These are phyloP conservation scores for Pyrgus malvae DNA, from an alignment of 2,888 invertebrate genomes.

Conservation along the genomic window DNA sequence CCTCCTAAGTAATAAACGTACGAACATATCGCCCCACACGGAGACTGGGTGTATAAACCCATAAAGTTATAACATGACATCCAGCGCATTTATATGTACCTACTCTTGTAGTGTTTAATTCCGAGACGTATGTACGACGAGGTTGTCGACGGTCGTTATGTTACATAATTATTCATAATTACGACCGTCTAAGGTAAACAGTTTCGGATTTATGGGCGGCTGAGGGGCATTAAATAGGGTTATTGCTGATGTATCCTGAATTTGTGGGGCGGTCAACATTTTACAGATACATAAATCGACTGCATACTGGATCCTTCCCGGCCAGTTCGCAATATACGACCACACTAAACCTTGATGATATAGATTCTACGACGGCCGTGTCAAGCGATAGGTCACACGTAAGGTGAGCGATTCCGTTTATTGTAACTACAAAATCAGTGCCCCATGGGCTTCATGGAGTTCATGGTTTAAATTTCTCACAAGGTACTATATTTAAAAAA, in stretches of 20 bases:
- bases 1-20: background rate
- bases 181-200: constrained; percentile 64
- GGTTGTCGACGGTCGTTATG: constrained; percentile 60
- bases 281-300: constrained; percentile 19
- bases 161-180: constrained; percentile 70
- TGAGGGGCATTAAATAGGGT: constrained; percentile 42
- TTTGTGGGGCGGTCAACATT: constrained; percentile 20
- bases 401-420: background rate
- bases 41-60: constrained; percentile 43
- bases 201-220: constrained; percentile 61
- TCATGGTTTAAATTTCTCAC: no score
- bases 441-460: no score
- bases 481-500: no score
- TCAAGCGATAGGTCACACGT: background rate
- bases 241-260: constrained; percentile 27
- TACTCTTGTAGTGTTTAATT: constrained; percentile 56
- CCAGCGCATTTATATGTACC: constrained; percentile 45
- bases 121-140: constrained; percentile 46
- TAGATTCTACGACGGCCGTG: constrained; percentile 1
- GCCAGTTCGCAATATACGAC: constrained; percentile 14
- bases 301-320: constrained; percentile 14
- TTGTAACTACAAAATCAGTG: no score
- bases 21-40: constrained; percentile 39
- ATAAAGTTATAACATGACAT: constrained; percentile 48
- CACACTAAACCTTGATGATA: constrained; percentile 13